Evolutionary conservation across 2,113 vertebrate genomes (phyloP).

Genomic region (Platysternon megacephalum): DNA sequence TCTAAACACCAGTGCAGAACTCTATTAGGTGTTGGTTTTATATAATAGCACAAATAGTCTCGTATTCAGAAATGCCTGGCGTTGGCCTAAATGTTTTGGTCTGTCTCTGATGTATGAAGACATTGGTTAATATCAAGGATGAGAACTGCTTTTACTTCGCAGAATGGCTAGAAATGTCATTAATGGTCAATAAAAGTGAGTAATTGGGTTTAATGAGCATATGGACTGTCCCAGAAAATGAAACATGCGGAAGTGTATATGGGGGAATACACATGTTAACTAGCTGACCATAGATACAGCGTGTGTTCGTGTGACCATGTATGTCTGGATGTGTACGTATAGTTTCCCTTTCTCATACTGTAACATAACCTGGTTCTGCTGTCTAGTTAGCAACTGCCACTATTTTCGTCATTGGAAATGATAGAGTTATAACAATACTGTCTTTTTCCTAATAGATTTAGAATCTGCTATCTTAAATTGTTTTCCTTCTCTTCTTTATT

Average conservation of each 20-base stretch:
- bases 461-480: conserved; percentile 33
- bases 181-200: not conserved
- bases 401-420: not conserved
- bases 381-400: not conserved
- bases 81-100: not conserved
- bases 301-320: not conserved
- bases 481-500: conserved; percentile 28
- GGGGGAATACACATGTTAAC: not conserved
- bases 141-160: not conserved
- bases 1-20: not conserved
- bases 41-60: not conserved
- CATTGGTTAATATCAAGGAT: not conserved
- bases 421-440: not conserved
- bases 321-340: not conserved
- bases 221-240: not conserved
- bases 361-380: not conserved
- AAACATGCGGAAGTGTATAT: not conserved
- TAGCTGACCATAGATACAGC: not conserved
- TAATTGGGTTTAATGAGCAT: not conserved
- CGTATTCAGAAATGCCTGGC: not conserved
- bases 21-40: not conserved
- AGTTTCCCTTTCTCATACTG: conserved; percentile 22
- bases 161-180: not conserved
- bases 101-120: not conserved
- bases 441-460: conserved; percentile 28